Conservation (phyloP, 2,888 invertebrate species). For the Drosophila multiciliata region DNA sequence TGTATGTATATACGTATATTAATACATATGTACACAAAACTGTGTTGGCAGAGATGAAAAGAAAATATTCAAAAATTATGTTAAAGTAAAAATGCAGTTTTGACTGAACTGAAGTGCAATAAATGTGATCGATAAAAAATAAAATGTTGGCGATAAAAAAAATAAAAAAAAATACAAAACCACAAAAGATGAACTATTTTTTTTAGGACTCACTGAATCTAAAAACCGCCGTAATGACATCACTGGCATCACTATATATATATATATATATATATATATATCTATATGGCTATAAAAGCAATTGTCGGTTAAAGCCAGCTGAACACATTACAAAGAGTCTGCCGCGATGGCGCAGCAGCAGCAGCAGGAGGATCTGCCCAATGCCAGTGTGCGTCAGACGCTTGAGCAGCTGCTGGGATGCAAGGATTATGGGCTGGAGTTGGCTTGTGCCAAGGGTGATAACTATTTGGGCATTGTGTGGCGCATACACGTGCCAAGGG, state of each 20-base stretch:
- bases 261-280: neutral
- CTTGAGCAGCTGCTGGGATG: conserved; percentile 56
- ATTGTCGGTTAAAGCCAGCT: neutral
- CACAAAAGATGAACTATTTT: too few relatives aligned
- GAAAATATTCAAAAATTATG: neutral
- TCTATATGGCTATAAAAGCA: conserved; percentile 13
- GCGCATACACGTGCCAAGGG: conserved; percentile 49
- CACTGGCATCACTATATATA: too few relatives aligned
- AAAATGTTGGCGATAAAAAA: too few relatives aligned
- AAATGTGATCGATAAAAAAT: too few relatives aligned
- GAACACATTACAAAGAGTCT: conserved; percentile 2
- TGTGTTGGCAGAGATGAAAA: neutral
- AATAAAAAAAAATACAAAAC: too few relatives aligned
- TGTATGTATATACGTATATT: neutral
- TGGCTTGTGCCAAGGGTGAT: conserved; percentile 80
- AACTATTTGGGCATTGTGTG: conserved; percentile 82
- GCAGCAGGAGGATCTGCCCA: conserved; percentile 55
- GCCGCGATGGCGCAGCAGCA: conserved; percentile 5
- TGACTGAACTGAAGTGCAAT: too few relatives aligned
- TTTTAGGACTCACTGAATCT: neutral
- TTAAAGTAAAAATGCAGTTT: neutral
- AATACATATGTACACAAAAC: neutral
- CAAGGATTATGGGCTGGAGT: conserved; percentile 54
- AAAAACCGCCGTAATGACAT: neutral
- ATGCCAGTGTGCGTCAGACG: conserved; percentile 55